Conservation (phyloP, 2,113 vertebrate species). For the Hiodon alosoides region DNA sequence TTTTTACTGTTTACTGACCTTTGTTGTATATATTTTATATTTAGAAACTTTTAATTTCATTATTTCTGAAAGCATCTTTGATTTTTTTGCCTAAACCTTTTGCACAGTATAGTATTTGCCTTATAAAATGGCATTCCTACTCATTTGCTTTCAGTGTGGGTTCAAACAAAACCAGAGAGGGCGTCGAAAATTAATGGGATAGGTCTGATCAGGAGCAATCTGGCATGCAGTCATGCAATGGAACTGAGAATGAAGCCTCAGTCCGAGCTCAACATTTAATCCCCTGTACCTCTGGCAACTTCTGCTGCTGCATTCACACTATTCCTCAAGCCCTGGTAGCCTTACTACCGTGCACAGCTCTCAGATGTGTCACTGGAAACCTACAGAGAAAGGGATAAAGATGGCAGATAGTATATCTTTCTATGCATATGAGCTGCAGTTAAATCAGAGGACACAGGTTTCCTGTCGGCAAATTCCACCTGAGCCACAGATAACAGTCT, state of each 20-base stretch:
- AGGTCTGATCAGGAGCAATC: conserved; percentile 33
- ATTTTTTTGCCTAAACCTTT: no score
- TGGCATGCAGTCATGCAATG: conserved; percentile 1
- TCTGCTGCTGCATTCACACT: conserved; percentile 10
- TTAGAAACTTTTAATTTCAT: no score
- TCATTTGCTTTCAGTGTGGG: not conserved
- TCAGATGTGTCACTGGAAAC: conserved; percentile 12
- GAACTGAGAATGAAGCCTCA: not conserved
- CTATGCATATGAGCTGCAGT: not conserved
- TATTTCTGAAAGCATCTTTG: no score
- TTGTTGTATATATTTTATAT: not conserved
- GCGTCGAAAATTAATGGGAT: conserved; percentile 37
- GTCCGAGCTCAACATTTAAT: conserved; percentile 14
- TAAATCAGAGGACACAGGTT: not conserved
- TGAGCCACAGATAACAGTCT: not conserved
- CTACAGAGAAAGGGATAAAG: not conserved
- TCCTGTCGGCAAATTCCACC: not conserved
- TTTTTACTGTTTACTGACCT: not conserved
- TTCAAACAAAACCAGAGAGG: not conserved
- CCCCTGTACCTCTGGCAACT: conserved; percentile 13
- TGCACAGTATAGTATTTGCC: no score
- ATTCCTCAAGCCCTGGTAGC: conserved; percentile 12
- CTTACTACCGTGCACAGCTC: conserved; percentile 1
- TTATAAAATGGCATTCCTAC: not conserved
- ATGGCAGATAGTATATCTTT: not conserved